Evolutionary conservation across 2,113 vertebrate genomes (phyloP).

Genomic region (Entosphenus tridentatus): DNA sequence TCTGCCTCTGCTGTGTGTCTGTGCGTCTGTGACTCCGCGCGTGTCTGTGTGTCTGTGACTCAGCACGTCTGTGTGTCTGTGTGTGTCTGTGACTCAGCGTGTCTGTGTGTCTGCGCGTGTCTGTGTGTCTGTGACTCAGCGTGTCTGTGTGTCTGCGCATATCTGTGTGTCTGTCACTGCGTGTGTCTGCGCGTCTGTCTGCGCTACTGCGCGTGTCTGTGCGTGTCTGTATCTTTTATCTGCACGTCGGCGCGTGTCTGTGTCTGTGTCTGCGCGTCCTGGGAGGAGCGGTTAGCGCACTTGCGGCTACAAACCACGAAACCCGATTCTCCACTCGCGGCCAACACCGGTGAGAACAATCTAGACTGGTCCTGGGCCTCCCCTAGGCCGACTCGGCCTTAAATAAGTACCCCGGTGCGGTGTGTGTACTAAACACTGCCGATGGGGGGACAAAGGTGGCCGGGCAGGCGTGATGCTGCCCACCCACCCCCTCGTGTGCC

Average conservation of each 20-base stretch:
- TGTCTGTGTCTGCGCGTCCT: background rate
- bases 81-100: background rate
- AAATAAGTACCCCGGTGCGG: too few species aligned
- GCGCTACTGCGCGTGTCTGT: background rate
- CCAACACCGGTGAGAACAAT: too few species aligned
- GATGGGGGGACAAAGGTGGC: too few species aligned
- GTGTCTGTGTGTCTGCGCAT: background rate
- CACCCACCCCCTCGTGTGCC: too few species aligned
- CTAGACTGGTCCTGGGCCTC: too few species aligned
- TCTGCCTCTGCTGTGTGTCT: background rate
- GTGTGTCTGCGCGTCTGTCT: background rate
- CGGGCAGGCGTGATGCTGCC: too few species aligned
- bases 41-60: background rate
- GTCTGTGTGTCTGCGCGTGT: background rate
- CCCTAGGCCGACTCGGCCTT: too few species aligned
- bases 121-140: background rate
- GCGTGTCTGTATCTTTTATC: background rate
- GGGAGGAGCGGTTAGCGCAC: background rate
- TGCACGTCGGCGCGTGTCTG: background rate
- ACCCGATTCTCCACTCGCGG: too few species aligned
- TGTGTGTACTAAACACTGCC: too few species aligned
- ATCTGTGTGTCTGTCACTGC: background rate
- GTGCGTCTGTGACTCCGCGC: background rate
- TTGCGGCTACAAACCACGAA: too few species aligned
- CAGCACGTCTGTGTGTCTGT: background rate